phyloP scores from a whole-genome alignment of 2,888 invertebrate species.

The Pandemis cinnamomeana region DNA sequence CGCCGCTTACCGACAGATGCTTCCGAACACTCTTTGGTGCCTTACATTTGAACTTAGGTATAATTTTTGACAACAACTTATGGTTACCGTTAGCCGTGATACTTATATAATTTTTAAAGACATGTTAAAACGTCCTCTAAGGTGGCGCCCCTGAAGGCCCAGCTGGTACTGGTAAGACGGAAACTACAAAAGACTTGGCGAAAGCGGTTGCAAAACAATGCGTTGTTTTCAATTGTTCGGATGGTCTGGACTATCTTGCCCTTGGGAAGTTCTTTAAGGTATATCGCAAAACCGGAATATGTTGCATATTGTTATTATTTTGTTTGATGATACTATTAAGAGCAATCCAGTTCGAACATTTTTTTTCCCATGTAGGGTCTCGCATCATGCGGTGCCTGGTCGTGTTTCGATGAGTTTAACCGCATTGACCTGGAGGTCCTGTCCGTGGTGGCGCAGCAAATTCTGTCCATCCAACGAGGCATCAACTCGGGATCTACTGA shows the following conservation, averaged over 20 bases:
- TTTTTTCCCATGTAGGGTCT: constrained; percentile 86
- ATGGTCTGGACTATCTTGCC: constrained; percentile 96
- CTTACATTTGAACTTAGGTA: constrained; percentile 92
- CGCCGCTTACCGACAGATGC: constrained; percentile 96
- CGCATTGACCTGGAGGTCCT: constrained; percentile 96
- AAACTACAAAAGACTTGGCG: constrained; percentile 97
- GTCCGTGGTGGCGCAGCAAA: constrained; percentile 98
- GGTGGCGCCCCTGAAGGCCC: constrained; percentile 94
- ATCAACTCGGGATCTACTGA: constrained; percentile 91
- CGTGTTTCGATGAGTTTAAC: constrained; percentile 98
- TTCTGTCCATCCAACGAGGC: constrained; percentile 95
- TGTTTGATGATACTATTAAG: not conserved
- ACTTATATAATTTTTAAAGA: not conserved
- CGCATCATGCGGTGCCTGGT: constrained; percentile 97
- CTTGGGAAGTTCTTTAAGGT: constrained; percentile 96
- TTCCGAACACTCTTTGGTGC: constrained; percentile 97
- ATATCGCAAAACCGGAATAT: not conserved
- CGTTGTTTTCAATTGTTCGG: constrained; percentile 98
- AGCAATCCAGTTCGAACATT: not conserved
- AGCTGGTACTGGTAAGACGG: constrained; percentile 95
- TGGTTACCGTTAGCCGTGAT: not conserved
- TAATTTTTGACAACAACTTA: not conserved
- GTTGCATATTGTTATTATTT: not conserved
- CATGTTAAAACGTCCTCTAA: constrained; percentile 47
- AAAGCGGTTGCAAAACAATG: constrained; percentile 98